Percentiles rank a stretch among this genome's conserved stretches.
These are phyloP conservation scores for Nyctereutes procyonoides DNA, from an alignment of 2,113 vertebrate species.

Conservation along the genomic window DNA sequence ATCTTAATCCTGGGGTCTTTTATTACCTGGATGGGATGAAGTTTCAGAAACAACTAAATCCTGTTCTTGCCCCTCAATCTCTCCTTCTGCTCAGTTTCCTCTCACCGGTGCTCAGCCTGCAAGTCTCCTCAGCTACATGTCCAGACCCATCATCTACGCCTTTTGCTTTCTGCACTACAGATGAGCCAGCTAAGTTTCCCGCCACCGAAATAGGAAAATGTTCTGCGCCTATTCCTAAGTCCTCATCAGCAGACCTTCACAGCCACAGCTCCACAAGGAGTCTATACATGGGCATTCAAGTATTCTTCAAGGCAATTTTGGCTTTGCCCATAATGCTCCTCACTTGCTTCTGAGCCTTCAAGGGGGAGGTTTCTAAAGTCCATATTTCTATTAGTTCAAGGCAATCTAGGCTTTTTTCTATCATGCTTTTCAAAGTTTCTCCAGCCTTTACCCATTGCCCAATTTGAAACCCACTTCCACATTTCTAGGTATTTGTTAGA, in stretches of 20 bases:
- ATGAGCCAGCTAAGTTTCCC: neutral
- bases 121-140: neutral
- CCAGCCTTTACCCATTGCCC: neutral
- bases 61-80: neutral
- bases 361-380: neutral
- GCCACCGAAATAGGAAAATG: neutral
- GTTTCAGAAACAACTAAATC: neutral
- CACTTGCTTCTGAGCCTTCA: neutral
- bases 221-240: neutral
- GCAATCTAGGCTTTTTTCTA: neutral
- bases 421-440: neutral
- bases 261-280: neutral
- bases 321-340: neutral
- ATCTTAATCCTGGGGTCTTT: neutral
- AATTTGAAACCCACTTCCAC: neutral
- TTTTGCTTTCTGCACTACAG: neutral
- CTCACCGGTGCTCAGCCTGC: neutral
- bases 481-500: neutral
- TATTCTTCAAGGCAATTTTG: neutral
- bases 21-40: neutral
- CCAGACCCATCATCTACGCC: neutral
- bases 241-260: neutral
- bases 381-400: neutral
- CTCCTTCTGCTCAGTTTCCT: neutral
- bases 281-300: neutral